Evolutionary conservation across 2,113 vertebrate genomes (phyloP).

Genomic region (Istiophorus platypterus): DNA sequence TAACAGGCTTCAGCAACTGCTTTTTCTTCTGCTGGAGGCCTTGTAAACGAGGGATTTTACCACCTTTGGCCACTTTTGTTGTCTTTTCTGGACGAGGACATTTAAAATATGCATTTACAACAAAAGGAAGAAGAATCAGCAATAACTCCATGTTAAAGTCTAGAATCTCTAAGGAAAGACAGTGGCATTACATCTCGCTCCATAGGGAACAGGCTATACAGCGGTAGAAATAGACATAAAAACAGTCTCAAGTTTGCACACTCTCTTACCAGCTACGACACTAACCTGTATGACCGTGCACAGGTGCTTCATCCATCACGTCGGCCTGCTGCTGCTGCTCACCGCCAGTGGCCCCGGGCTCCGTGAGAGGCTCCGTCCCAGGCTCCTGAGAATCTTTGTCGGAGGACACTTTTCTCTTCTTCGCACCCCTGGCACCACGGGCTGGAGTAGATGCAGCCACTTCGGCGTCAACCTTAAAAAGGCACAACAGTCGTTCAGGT

Average conservation of each 20-base stretch:
- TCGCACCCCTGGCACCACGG: slow-evolving; percentile 22
- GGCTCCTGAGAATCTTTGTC: slow-evolving; percentile 5
- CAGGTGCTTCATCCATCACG: slow-evolving; percentile 22
- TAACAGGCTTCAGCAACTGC: slow-evolving; percentile 76
- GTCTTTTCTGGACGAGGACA: slow-evolving; percentile 33
- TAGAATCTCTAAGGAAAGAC: background rate
- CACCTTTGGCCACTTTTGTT: slow-evolving; percentile 33
- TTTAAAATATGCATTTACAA: background rate
- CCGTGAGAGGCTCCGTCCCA: background rate
- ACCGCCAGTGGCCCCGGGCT: background rate
- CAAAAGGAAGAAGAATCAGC: background rate
- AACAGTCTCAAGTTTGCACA: background rate
- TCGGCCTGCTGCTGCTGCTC: slow-evolving; percentile 25
- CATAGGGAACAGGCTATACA: background rate
- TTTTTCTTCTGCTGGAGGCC: slow-evolving; percentile 75
- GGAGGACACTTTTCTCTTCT: slow-evolving; percentile 74
- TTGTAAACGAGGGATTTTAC: slow-evolving; percentile 81
- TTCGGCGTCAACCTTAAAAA: slow-evolving; percentile 43
- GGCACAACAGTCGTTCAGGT: background rate
- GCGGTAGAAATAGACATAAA: background rate
- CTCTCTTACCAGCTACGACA: background rate
- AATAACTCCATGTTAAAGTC: background rate
- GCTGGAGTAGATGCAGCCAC: background rate
- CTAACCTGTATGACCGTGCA: slow-evolving; percentile 41
- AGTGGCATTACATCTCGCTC: background rate